Evolutionary conservation across 35 echinoderm and acorn worm genomes (phyloP).

Genomic region (Ptychodera flava): DNA sequence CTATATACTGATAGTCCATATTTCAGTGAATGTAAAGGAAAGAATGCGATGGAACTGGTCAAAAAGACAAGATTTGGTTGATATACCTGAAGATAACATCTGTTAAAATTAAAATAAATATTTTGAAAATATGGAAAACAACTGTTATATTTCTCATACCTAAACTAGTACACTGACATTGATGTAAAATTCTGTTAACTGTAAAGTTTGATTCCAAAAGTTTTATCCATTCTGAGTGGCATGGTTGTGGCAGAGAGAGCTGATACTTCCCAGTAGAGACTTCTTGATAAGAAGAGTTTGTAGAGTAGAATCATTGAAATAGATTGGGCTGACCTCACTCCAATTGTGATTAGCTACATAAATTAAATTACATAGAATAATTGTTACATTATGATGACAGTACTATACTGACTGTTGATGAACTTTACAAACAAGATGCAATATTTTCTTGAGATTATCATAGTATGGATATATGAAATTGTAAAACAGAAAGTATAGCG

Average conservation of each 20-base stretch:
- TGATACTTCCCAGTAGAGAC: slow-evolving; percentile 93
- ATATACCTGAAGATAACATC: too few species aligned
- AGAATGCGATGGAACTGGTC: too few species aligned
- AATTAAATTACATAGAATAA: slow-evolving; percentile 6
- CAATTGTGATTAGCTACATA: slow-evolving; percentile 48
- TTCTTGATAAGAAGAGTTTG: slow-evolving; percentile 71
- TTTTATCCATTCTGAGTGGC: slow-evolving; percentile 79
- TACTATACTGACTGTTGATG: background rate
- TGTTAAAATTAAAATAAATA: too few species aligned
- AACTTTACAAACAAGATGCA: background rate
- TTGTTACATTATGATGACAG: background rate
- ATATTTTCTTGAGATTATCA: too few species aligned
- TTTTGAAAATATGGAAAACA: too few species aligned
- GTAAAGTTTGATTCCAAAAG: slow-evolving; percentile 50
- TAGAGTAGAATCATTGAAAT: slow-evolving; percentile 62
- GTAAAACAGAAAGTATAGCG: background rate
- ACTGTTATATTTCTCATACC: too few species aligned
- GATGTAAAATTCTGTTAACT: too few species aligned
- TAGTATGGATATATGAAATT: background rate
- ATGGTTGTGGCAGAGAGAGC: slow-evolving; percentile 69
- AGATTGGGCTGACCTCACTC: slow-evolving; percentile 51
- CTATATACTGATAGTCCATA: too few species aligned
- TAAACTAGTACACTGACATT: too few species aligned
- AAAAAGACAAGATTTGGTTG: too few species aligned
- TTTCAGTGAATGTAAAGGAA: too few species aligned